Evolutionary conservation across 2,888 invertebrate species (phyloP).

Genomic region (Tipula vernalis): DNA sequence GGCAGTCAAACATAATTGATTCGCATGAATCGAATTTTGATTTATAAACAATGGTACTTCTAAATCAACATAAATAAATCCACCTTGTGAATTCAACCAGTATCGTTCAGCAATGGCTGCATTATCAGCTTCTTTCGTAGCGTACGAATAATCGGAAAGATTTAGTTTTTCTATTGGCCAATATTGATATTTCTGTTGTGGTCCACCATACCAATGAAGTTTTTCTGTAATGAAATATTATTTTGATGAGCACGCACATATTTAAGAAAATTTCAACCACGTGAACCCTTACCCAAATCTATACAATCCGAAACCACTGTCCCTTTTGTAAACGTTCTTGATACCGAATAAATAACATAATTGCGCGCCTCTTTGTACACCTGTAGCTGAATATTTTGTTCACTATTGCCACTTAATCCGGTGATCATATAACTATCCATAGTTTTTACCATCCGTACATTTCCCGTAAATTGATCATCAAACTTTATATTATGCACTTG

Average conservation of each 20-base stretch:
- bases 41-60: slow-evolving; percentile 53
- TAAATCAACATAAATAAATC: slow-evolving; percentile 48
- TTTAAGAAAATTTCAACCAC: neutral
- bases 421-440: slow-evolving; percentile 10
- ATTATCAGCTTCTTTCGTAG: slow-evolving; percentile 44
- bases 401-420: neutral
- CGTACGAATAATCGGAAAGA: slow-evolving; percentile 41
- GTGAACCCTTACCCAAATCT: slow-evolving; percentile 17
- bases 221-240: slow-evolving; percentile 15
- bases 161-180: slow-evolving; percentile 47
- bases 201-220: slow-evolving; percentile 50
- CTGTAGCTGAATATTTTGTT: neutral
- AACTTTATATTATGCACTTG: slow-evolving; percentile 11
- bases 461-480: neutral
- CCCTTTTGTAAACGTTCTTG: neutral
- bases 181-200: slow-evolving; percentile 44
- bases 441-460: neutral
- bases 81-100: slow-evolving; percentile 54
- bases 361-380: neutral
- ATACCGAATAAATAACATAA: neutral
- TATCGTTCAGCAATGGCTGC: slow-evolving; percentile 48
- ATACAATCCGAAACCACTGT: slow-evolving; percentile 23
- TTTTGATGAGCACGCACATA: neutral
- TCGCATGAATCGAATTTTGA: slow-evolving; percentile 39
- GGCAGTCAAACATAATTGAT: slow-evolving; percentile 40